A percentile compares a stretch with the other conserved stretches of the same genome.
Conservation (phyloP, 2,113 vertebrate species). For the Rhombomys opimus region DNA sequence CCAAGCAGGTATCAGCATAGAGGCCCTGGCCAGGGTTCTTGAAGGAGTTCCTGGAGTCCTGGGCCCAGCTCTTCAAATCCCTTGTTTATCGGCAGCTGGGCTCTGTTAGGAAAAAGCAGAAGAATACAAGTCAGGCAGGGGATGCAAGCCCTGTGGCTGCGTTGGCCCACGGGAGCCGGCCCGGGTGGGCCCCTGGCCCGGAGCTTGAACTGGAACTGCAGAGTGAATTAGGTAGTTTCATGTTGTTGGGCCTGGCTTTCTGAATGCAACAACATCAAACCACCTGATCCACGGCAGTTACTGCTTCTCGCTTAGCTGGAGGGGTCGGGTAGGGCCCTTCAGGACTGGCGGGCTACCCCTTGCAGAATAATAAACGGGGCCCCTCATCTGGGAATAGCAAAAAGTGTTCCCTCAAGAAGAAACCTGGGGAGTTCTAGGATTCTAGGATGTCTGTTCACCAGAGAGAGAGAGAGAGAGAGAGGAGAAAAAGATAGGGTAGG, state of each 20-base stretch:
- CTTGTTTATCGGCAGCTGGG: constrained; percentile 80
- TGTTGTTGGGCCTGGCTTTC: constrained; percentile 92
- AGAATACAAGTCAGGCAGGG: not conserved
- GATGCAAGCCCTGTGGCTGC: constrained; percentile 50
- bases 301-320: constrained; percentile 77
- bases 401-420: not conserved
- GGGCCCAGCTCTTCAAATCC: constrained; percentile 69
- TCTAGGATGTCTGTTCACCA: not conserved
- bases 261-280: constrained; percentile 92
- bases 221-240: constrained; percentile 94
- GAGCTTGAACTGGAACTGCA: constrained; percentile 85
- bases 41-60: not conserved
- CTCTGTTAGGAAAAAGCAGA: constrained; percentile 60
- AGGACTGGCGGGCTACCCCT: not conserved
- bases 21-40: not conserved
- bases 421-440: not conserved
- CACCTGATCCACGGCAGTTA: constrained; percentile 91
- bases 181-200: constrained; percentile 79
- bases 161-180: constrained; percentile 69
- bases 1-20: not conserved
- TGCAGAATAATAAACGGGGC: not conserved
- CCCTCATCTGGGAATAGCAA: not conserved
- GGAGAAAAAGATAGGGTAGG: not conserved
- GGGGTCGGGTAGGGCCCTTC: not conserved
- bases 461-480: not conserved